Conservation (phyloP, 2,888 invertebrate genomes). For the Diaprepes abbreviatus region DNA sequence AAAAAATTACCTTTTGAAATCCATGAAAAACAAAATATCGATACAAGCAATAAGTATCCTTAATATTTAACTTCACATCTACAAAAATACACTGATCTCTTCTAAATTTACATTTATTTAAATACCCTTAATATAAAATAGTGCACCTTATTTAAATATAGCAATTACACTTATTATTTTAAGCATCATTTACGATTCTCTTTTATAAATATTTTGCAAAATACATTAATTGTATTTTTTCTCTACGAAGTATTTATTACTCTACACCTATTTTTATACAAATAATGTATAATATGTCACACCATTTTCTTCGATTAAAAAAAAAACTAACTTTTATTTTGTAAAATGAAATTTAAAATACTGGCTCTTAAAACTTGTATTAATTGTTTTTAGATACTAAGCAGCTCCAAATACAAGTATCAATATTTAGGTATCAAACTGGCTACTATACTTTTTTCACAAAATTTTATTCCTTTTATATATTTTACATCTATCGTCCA, state of each 20-base stretch:
- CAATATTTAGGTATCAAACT: too few species aligned
- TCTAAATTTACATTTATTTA: constrained; percentile 48
- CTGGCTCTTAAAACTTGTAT: too few species aligned
- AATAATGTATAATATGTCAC: constrained; percentile 7
- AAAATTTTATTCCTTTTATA: too few species aligned
- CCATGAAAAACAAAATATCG: constrained; percentile 1
- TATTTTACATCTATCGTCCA: too few species aligned
- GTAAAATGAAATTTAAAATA: too few species aligned
- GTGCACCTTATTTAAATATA: constrained; percentile 38
- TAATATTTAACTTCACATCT: constrained; percentile 57
- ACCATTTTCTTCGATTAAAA: too few species aligned
- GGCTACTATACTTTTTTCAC: too few species aligned
- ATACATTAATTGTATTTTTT: constrained; percentile 48
- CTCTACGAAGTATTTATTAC: constrained; percentile 18
- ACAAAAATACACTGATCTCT: constrained; percentile 64
- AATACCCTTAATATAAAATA: constrained; percentile 46
- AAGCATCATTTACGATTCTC: constrained; percentile 3
- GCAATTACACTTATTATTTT: constrained; percentile 27
- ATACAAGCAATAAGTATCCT: constrained; percentile 9
- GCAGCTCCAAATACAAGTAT: too few species aligned
- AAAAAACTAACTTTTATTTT: too few species aligned
- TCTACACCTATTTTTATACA: constrained; percentile 18
- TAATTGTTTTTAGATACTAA: too few species aligned
- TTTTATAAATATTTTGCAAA: constrained; percentile 15
- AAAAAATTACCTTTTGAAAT: constrained; percentile 8